Base-by-base conservation (phyloP, 64 coral and sea anemone genomes). In the Montipora cactus region DNA sequence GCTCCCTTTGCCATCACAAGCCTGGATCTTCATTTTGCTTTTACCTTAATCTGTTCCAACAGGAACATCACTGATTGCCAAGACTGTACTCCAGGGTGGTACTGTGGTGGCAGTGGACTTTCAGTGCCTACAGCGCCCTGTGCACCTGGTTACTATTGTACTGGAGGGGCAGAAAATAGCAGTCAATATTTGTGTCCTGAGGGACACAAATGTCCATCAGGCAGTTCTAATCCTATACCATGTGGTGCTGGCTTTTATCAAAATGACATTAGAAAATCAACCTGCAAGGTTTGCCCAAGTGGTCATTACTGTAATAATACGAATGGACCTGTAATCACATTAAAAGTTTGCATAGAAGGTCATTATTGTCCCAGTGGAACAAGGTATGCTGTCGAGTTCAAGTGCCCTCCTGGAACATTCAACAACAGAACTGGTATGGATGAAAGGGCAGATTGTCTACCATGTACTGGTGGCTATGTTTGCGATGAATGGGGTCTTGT, bases 401-500 rank as follows among this genome's bases (percentile, higher is more conserved):
- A 92, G 49, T 98, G 96, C 44, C 94, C 94, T 13, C 94, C 94
- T 18, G 96, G 96, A 16, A 95, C 90, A 51, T 98, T 98, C 89
- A 98, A 98, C 71, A 98, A 98, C 88, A 81, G 79, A 47, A 98
- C 94, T 50, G 92, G 92, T 45, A 80, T 81, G 69, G 87, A 88
- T 71, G 79, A 89, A 2, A 21, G 79, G 10, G 44, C 22, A 15
- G 95, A 99, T 68, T 99, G 98, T 55, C 57, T 93, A 61, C 47
- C 87, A 9, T 99, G 98, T 59, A 96, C 89, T 72, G 98, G 95
- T 12, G 55, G 98, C 13, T 84, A 90, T 71, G 98, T 85, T 19
- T 99, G 98, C 87, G 98, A 99, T 87, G 95, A 96, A 67, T 91
- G 95, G 91, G 98, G 98, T 1, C 95, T 99, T 47, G 80, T 89